A percentile compares a stretch with the other conserved stretches of the same genome.
These are phyloP conservation scores for Meandrina meandrites DNA, from an alignment of 92 coral and sea anemone genomes.

Conservation along the genomic window DNA sequence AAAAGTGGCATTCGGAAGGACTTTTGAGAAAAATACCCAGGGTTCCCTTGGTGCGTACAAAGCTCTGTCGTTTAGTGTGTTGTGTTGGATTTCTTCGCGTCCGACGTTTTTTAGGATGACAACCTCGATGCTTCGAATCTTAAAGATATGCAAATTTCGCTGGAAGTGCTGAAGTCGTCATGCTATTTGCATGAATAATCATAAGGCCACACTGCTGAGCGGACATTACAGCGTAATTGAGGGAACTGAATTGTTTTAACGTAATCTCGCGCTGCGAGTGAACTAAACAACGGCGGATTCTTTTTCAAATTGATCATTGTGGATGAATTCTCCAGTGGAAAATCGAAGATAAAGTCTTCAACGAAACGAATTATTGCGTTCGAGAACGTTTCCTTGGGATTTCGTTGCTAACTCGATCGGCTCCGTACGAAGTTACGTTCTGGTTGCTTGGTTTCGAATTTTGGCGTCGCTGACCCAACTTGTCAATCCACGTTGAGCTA, in stretches of 20 bases:
- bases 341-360: neutral
- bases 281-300: conserved; percentile 28
- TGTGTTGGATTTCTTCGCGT: neutral
- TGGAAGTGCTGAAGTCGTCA: conserved; percentile 15
- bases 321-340: conserved; percentile 16
- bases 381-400: neutral
- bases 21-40: conserved; percentile 37
- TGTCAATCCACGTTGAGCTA: neutral
- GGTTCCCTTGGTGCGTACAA: conserved; percentile 5
- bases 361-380: neutral
- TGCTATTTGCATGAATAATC: conserved; percentile 35
- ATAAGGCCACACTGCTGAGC: conserved; percentile 10
- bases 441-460: conserved; percentile 50
- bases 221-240: conserved; percentile 22
- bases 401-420: conserved; percentile 13
- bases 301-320: neutral
- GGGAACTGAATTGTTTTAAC: conserved; percentile 22
- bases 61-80: neutral
- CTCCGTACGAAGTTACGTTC: conserved; percentile 19
- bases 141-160: conserved; percentile 34
- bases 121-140: neutral
- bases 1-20: neutral
- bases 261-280: conserved; percentile 25
- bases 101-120: neutral
- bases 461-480: conserved; percentile 28